These are phyloP conservation scores for Drosophila nasuta DNA, from an alignment of 1,140 invertebrate species.

Conservation along the genomic window DNA sequence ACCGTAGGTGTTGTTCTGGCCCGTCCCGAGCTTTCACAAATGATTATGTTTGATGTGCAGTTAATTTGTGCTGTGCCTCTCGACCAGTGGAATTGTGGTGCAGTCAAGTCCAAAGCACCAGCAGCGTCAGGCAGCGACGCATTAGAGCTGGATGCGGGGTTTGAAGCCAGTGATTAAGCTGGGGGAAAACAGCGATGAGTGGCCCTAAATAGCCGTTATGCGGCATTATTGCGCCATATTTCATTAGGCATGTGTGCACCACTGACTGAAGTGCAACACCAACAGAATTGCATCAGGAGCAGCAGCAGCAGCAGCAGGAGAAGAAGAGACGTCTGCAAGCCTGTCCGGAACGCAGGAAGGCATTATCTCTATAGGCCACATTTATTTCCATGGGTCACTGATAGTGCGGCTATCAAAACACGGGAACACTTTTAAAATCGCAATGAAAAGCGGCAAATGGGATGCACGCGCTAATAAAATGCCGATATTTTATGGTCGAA, in stretches of 20 bases:
- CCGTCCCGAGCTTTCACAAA: slow-evolving; percentile 75
- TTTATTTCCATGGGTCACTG: slow-evolving; percentile 85
- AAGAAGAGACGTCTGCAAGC: slow-evolving; percentile 23
- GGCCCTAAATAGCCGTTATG: slow-evolving; percentile 82
- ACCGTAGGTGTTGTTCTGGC: slow-evolving; percentile 67
- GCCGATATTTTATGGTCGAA: slow-evolving; percentile 80
- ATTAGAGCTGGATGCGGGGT: slow-evolving; percentile 54
- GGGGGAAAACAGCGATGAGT: slow-evolving; percentile 49
- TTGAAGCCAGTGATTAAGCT: slow-evolving; percentile 31
- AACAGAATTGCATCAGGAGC: not conserved
- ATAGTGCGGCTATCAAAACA: slow-evolving; percentile 84
- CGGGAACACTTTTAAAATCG: slow-evolving; percentile 85
- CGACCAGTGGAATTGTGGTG: slow-evolving; percentile 34
- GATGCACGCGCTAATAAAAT: slow-evolving; percentile 83
- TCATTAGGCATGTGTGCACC: slow-evolving; percentile 66
- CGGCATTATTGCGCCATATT: slow-evolving; percentile 80
- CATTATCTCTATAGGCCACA: slow-evolving; percentile 85
- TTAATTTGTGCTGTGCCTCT: slow-evolving; percentile 72
- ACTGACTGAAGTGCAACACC: slow-evolving; percentile 1
- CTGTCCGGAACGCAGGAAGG: slow-evolving; percentile 11
- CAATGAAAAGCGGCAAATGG: slow-evolving; percentile 83
- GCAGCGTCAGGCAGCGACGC: slow-evolving; percentile 74
- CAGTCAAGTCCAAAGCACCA: slow-evolving; percentile 36
- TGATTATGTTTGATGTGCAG: slow-evolving; percentile 83
- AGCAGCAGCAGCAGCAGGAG: not conserved